Conservation (phyloP, 2,113 vertebrate species). For the Seriola rivoliana region DNA sequence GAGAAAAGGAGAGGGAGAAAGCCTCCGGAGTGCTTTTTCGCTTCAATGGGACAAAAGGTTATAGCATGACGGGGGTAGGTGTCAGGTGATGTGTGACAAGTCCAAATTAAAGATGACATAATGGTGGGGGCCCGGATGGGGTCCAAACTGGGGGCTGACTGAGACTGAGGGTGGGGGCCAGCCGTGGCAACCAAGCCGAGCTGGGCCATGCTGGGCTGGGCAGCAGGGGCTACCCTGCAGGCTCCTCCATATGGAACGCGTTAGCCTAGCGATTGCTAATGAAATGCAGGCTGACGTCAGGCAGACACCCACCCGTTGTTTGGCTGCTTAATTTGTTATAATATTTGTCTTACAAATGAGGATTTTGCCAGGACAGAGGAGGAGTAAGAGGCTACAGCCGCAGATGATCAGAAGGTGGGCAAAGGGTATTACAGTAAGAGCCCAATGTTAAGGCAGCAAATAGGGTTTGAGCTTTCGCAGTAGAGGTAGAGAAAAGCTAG, state of each 20-base stretch:
- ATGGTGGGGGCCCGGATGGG: slow-evolving; percentile 78
- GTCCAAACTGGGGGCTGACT: slow-evolving; percentile 72
- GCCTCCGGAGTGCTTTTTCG: slow-evolving; percentile 70
- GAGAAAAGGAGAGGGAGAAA: slow-evolving; percentile 72
- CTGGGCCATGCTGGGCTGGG: slow-evolving; percentile 78
- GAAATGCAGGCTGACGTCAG: slow-evolving; percentile 87
- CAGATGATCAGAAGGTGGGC: slow-evolving; percentile 36
- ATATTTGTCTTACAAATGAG: slow-evolving; percentile 86
- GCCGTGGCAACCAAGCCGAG: slow-evolving; percentile 72
- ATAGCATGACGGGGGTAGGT: slow-evolving; percentile 81
- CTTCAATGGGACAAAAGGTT: slow-evolving; percentile 83
- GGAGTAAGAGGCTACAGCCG: slow-evolving; percentile 41
- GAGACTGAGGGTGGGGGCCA: slow-evolving; percentile 69
- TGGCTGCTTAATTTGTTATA: slow-evolving; percentile 86
- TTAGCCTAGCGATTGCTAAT: slow-evolving; percentile 84
- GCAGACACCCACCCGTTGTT: slow-evolving; percentile 84
- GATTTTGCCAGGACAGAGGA: slow-evolving; percentile 66
- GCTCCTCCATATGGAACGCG: slow-evolving; percentile 86
- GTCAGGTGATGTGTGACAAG: slow-evolving; percentile 85
- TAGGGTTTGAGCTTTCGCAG: slow-evolving; percentile 25
- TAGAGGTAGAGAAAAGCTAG: slow-evolving; percentile 38
- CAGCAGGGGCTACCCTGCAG: slow-evolving; percentile 81
- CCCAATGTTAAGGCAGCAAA: slow-evolving; percentile 28
- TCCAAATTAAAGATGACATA: slow-evolving; percentile 86
- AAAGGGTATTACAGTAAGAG: slow-evolving; percentile 43